Percentiles rank a stretch among this genome's conserved stretches.
These are phyloP conservation scores for Varanus salvator DNA, from an alignment of 2,113 vertebrate species.

Conservation along the genomic window DNA sequence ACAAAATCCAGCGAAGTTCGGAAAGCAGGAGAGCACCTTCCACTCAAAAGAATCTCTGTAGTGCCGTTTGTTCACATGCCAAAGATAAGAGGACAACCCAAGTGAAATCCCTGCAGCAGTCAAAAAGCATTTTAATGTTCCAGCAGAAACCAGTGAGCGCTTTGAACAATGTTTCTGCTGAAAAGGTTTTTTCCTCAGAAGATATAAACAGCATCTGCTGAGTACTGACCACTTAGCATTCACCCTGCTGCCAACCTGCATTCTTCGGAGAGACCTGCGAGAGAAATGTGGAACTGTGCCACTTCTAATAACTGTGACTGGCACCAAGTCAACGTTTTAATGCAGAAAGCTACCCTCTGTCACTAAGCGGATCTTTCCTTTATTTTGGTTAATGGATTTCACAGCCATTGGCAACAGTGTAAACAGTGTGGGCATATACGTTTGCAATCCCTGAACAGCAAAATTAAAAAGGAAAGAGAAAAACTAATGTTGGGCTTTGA, in stretches of 20 bases:
- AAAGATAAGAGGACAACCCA: slow-evolving; percentile 32
- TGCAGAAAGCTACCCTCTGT: slow-evolving; percentile 69
- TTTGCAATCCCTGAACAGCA: slow-evolving; percentile 40
- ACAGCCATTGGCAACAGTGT: slow-evolving; percentile 61
- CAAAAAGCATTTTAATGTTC: slow-evolving; percentile 27
- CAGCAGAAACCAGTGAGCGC: slow-evolving; percentile 41
- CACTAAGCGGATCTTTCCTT: slow-evolving; percentile 72
- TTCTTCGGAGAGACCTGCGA: slow-evolving; percentile 65
- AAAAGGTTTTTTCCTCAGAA: slow-evolving; percentile 58
- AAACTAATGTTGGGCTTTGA: background rate
- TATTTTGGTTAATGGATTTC: slow-evolving; percentile 71
- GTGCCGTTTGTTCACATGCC: slow-evolving; percentile 1
- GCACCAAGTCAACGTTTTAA: slow-evolving; percentile 76
- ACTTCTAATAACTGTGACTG: slow-evolving; percentile 75
- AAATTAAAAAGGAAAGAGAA: background rate
- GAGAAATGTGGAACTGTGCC: slow-evolving; percentile 73
- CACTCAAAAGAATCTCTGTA: background rate
- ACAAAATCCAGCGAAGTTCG: background rate
- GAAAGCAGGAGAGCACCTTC: slow-evolving; percentile 17
- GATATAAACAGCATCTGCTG: slow-evolving; percentile 71
- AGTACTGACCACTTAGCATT: slow-evolving; percentile 74
- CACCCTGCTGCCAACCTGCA: slow-evolving; percentile 75
- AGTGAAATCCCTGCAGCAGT: slow-evolving; percentile 18
- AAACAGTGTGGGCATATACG: slow-evolving; percentile 44
- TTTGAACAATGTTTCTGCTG: slow-evolving; percentile 63